Percentiles rank a stretch among this genome's conserved stretches.
These are phyloP conservation scores for Drosophila fungiperda DNA, from an alignment of 2,888 invertebrate species.

Conservation along the genomic window DNA sequence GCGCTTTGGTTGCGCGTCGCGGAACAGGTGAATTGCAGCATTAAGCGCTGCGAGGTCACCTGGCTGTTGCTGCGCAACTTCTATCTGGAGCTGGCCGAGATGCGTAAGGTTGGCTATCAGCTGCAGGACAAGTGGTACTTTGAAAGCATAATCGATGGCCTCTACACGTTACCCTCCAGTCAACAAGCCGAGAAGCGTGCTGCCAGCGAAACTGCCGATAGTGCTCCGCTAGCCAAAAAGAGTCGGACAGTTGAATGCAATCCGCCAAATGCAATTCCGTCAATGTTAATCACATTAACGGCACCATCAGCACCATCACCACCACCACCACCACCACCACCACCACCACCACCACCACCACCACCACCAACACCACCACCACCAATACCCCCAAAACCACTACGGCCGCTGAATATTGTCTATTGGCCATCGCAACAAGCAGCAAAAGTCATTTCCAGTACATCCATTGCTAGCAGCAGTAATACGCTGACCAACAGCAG, in stretches of 20 bases:
- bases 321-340: no score
- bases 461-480: background rate
- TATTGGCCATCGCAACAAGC: constrained; percentile 37
- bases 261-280: background rate
- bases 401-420: constrained; percentile 50
- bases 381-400: background rate
- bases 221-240: background rate
- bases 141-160: constrained; percentile 68
- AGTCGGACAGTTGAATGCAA: background rate
- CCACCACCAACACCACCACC: no score
- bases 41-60: constrained; percentile 78
- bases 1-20: constrained; percentile 58
- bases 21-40: constrained; percentile 11
- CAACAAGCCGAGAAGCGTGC: background rate
- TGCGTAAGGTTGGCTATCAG: constrained; percentile 73
- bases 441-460: background rate
- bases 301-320: no score
- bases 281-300: background rate
- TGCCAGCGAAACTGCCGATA: background rate
- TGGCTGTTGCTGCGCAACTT: constrained; percentile 80
- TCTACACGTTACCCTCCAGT: constrained; percentile 40
- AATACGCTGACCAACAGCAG: background rate
- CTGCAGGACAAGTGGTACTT: constrained; percentile 83
- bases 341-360: no score
- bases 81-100: constrained; percentile 70